Percentiles rank a stretch among this genome's conserved stretches.
Conservation (phyloP, 2,113 vertebrate species). For the Salminus brasiliensis region DNA sequence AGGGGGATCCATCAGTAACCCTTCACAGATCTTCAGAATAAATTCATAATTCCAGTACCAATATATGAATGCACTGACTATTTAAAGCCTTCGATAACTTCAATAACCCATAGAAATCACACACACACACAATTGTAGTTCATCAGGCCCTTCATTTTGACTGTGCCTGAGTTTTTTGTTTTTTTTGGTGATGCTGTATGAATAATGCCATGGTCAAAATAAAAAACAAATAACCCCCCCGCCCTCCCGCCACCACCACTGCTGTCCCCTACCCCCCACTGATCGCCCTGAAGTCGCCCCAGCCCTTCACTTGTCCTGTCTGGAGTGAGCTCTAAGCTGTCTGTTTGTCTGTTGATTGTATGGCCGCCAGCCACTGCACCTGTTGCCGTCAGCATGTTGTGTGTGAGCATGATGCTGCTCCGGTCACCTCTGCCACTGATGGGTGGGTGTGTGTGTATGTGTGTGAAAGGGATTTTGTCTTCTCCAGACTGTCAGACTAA, state of each 20-base stretch:
- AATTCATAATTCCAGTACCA: background rate
- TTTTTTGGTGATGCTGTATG: background rate
- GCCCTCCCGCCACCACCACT: background rate
- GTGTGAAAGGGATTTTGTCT: background rate
- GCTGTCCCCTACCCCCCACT: background rate
- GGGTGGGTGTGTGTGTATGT: conserved; percentile 37
- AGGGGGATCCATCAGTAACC: conserved; percentile 34
- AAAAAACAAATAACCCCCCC: background rate
- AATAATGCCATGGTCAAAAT: background rate
- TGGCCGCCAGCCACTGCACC: conserved; percentile 67
- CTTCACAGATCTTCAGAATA: conserved; percentile 37
- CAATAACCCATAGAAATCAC: too few species aligned
- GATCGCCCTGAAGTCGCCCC: background rate
- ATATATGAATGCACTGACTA: too few species aligned
- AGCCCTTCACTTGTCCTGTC: conserved; percentile 49
- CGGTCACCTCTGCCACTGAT: conserved; percentile 49
- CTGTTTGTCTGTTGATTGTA: conserved; percentile 66
- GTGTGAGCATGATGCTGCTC: conserved; percentile 49
- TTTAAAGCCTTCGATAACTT: too few species aligned
- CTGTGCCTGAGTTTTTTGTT: background rate
- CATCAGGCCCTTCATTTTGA: background rate
- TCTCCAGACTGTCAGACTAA: conserved; percentile 37
- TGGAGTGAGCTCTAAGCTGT: conserved; percentile 52
- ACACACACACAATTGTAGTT: background rate
- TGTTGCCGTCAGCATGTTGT: conserved; percentile 68